A percentile compares a stretch with the other conserved stretches of the same genome.
These are phyloP conservation scores for Rynchops niger DNA, from an alignment of 2,113 vertebrate genomes.

Conservation along the genomic window DNA sequence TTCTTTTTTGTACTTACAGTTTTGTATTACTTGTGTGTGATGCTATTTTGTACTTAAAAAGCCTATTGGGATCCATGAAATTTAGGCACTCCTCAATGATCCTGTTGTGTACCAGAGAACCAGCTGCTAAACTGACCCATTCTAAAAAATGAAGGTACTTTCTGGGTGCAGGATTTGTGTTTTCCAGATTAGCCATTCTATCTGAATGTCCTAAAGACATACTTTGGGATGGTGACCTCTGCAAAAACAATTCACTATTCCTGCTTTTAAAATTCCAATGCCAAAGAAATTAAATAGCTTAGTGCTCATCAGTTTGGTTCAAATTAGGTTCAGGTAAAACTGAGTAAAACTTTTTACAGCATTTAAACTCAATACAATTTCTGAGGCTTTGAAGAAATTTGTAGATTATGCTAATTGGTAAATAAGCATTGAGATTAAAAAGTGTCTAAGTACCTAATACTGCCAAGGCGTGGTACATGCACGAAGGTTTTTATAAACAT, in stretches of 20 bases:
- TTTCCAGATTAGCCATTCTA: neutral
- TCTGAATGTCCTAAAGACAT: neutral
- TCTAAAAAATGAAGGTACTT: neutral
- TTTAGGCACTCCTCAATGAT: neutral
- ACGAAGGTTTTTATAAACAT: neutral
- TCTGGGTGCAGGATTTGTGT: neutral
- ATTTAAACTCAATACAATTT: neutral
- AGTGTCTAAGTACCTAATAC: neutral
- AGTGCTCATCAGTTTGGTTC: neutral
- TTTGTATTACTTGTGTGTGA: neutral
- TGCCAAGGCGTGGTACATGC: neutral
- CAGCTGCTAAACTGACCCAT: neutral
- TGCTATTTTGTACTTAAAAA: neutral
- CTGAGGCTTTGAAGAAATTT: neutral
- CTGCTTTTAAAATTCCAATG: neutral
- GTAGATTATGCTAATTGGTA: neutral
- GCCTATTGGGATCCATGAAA: neutral
- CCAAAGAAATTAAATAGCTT: neutral
- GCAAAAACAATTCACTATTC: neutral
- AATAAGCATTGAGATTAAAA: neutral
- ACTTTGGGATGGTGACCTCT: neutral
- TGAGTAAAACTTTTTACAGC: neutral
- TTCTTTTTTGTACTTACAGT: neutral
- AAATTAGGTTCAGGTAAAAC: neutral
- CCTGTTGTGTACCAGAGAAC: neutral